Evolutionary conservation across 1,140 invertebrate species (phyloP).

Genomic region (Cyclargus thomasi): DNA sequence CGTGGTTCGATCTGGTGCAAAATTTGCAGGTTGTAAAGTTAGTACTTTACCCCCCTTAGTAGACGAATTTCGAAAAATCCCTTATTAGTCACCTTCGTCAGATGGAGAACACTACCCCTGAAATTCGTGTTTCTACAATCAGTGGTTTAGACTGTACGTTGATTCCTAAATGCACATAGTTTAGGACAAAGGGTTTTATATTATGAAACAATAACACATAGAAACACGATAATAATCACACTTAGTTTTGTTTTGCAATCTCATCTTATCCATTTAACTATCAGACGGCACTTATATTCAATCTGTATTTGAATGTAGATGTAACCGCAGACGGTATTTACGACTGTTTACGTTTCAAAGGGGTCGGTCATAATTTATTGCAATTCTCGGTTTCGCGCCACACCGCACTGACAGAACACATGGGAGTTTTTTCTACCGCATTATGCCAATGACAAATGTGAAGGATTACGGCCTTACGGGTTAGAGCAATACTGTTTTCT

Average conservation of each 20-base stretch:
- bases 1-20: too few relatives aligned
- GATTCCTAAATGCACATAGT: too few relatives aligned
- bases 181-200: too few relatives aligned
- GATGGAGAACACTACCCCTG: too few relatives aligned
- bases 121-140: too few relatives aligned
- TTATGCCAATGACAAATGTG: slow-evolving; percentile 22
- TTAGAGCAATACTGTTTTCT: slow-evolving; percentile 61
- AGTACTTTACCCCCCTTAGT: too few relatives aligned
- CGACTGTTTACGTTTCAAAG: slow-evolving; percentile 1
- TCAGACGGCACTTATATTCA: not conserved
- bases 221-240: not conserved
- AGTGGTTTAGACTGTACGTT: too few relatives aligned
- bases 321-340: slow-evolving; percentile 4
- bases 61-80: too few relatives aligned
- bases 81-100: too few relatives aligned
- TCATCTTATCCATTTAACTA: not conserved
- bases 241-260: not conserved
- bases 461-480: slow-evolving; percentile 54
- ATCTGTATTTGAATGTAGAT: not conserved
- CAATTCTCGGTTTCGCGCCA: slow-evolving; percentile 42
- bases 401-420: slow-evolving; percentile 44
- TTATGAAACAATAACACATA: too few relatives aligned
- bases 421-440: slow-evolving; percentile 26
- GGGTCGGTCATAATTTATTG: slow-evolving; percentile 32
- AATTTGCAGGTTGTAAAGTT: too few relatives aligned